These are phyloP conservation scores for Eulithis prunata DNA, from an alignment of 2,888 invertebrate species.

Conservation along the genomic window DNA sequence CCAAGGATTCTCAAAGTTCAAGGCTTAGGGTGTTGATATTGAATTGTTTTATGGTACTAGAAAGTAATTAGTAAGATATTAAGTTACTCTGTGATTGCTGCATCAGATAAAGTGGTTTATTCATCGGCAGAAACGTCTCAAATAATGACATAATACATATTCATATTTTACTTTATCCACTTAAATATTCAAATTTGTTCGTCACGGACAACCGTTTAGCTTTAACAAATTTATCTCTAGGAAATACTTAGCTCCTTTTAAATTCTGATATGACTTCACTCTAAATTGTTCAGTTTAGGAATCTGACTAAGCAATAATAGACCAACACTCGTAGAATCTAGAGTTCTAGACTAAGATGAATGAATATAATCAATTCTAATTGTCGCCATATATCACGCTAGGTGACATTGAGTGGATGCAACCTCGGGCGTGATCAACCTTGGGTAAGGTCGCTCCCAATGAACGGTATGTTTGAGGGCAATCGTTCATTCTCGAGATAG, in stretches of 20 bases:
- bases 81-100: too few relatives aligned
- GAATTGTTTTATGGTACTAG: background rate
- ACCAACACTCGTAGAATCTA: too few relatives aligned
- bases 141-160: too few relatives aligned
- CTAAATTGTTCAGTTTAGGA: background rate
- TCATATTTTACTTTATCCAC: background rate
- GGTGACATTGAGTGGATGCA: constrained; percentile 37
- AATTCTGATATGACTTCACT: background rate
- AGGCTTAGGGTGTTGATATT: background rate
- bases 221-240: background rate
- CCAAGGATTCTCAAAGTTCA: constrained; percentile 15
- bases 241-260: too few relatives aligned
- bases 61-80: too few relatives aligned
- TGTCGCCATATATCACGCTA: constrained; percentile 19
- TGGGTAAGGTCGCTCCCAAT: constrained; percentile 36
- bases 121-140: too few relatives aligned
- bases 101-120: too few relatives aligned
- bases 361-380: constrained; percentile 11
- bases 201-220: constrained; percentile 1
- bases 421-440: constrained; percentile 34
- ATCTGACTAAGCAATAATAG: too few relatives aligned
- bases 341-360: background rate
- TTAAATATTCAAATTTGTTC: background rate
- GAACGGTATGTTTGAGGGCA: constrained; percentile 28
- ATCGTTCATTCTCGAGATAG: constrained; percentile 29